Conservation (phyloP, 2,888 invertebrate genomes). For the Eupithecia pulchellata region DNA sequence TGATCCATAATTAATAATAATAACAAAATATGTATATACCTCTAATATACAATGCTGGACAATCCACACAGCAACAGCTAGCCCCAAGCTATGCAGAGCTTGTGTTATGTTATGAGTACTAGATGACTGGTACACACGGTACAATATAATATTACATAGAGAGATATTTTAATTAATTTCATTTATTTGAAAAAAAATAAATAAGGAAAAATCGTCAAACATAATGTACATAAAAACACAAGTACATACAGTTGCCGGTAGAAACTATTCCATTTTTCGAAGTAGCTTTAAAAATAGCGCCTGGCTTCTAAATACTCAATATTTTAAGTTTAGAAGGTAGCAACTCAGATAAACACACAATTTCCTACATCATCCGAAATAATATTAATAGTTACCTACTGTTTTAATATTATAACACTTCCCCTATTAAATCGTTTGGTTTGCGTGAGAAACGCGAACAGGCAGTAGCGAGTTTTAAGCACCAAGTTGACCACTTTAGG, state of each 20-base stretch:
- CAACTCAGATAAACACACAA: constrained; percentile 33
- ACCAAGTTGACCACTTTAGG: constrained; percentile 52
- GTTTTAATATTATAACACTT: constrained; percentile 75
- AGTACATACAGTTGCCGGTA: too few relatives aligned
- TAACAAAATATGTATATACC: too few relatives aligned
- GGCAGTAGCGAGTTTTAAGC: constrained; percentile 76
- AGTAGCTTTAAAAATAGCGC: not conserved
- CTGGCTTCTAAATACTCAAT: not conserved
- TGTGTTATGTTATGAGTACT: too few relatives aligned
- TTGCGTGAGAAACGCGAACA: constrained; percentile 84
- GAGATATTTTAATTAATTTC: too few relatives aligned
- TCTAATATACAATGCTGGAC: not conserved
- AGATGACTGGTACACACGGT: too few relatives aligned
- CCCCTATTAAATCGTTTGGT: constrained; percentile 76
- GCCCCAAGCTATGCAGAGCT: too few relatives aligned
- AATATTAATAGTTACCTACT: constrained; percentile 62
- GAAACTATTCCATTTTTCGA: too few relatives aligned
- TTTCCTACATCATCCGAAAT: constrained; percentile 55
- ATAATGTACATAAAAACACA: too few relatives aligned
- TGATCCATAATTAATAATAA: too few relatives aligned
- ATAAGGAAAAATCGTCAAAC: too few relatives aligned
- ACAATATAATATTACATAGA: too few relatives aligned
- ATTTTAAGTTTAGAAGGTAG: not conserved
- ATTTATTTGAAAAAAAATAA: too few relatives aligned
- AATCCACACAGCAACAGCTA: not conserved